Conservation (phyloP, 2,113 vertebrate species). For the Fregetta grallaria region DNA sequence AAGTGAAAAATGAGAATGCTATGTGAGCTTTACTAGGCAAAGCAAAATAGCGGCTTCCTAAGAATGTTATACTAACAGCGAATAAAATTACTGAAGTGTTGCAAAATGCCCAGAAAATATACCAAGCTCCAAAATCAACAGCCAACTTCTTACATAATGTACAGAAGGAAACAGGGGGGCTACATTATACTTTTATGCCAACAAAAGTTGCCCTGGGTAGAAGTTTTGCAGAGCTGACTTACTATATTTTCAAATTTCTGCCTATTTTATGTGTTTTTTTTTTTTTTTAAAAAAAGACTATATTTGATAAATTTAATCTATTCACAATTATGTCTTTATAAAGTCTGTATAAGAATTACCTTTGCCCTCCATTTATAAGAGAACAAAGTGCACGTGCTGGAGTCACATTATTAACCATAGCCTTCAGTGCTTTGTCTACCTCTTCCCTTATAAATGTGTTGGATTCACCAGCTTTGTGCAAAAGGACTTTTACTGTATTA, state of each 20-base stretch:
- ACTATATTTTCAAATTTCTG: neutral
- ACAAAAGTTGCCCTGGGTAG: neutral
- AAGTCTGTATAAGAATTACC: conserved; percentile 73
- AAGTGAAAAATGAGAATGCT: neutral
- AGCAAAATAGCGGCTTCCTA: neutral
- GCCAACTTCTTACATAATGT: neutral
- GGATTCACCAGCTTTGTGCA: conserved; percentile 90
- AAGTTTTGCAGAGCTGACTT: neutral
- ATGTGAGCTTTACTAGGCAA: neutral
- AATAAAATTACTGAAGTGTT: neutral
- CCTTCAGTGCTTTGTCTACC: conserved; percentile 87
- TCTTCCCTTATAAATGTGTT: conserved; percentile 94
- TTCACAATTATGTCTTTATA: conserved; percentile 5
- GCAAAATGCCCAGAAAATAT: neutral
- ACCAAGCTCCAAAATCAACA: neutral
- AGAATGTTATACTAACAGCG: fast-evolving
- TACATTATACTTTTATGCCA: neutral
- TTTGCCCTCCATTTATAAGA: conserved; percentile 87
- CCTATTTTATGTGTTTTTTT: neutral
- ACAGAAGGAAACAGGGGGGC: neutral
- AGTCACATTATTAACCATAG: conserved; percentile 92
- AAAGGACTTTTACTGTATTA: conserved; percentile 83
- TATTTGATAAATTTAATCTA: neutral
- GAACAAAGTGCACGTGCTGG: conserved; percentile 83
- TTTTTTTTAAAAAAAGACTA: neutral